Evolutionary conservation across 2,888 invertebrate genomes (phyloP).

Genomic region (Ephialtes manifestator): DNA sequence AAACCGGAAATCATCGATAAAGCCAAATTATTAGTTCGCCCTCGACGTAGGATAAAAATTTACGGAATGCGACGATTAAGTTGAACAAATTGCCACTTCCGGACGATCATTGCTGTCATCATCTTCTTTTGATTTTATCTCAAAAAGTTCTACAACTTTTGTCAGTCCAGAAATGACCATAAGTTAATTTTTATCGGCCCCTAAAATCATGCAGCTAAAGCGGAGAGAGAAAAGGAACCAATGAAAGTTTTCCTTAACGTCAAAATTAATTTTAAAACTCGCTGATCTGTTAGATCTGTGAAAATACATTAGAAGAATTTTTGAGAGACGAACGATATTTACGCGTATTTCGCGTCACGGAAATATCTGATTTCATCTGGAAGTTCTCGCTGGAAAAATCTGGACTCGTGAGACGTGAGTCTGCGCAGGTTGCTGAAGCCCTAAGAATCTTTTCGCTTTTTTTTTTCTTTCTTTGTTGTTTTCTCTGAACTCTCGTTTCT

Average conservation of each 20-base stretch:
- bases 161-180: not conserved
- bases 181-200: conserved; percentile 18
- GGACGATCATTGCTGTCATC: conserved; percentile 45
- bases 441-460: conserved; percentile 48
- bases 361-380: conserved; percentile 53
- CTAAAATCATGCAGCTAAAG: not conserved
- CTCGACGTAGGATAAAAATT: conserved; percentile 48
- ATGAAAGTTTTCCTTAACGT: conserved; percentile 14
- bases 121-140: not conserved
- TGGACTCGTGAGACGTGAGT: conserved; percentile 6
- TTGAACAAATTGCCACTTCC: conserved; percentile 69
- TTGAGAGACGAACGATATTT: conserved; percentile 35
- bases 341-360: conserved; percentile 36
- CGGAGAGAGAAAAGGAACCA: conserved; percentile 18
- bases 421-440: not conserved
- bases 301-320: conserved; percentile 2
- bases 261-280: conserved; percentile 41
- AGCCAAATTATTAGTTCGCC: conserved; percentile 58
- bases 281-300: not conserved
- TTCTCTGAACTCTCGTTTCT: conserved; percentile 25
- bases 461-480: conserved; percentile 50
- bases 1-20: conserved; percentile 72
- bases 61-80: conserved; percentile 73
- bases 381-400: conserved; percentile 49
- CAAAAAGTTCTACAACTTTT: conserved; percentile 12